Conservation (phyloP, 2,113 vertebrate species). For the Stictonetta naevosa region DNA sequence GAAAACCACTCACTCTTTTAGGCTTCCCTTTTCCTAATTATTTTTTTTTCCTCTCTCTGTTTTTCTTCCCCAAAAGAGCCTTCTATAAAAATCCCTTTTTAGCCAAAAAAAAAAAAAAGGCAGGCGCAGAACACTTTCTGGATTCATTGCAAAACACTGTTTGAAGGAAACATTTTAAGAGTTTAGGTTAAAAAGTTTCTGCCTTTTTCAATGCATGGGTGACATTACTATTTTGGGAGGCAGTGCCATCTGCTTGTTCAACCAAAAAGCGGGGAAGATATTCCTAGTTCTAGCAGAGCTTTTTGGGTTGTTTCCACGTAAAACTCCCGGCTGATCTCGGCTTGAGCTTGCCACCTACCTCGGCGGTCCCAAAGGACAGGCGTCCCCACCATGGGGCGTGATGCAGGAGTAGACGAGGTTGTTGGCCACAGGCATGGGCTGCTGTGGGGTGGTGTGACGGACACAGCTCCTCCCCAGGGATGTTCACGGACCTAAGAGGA, state of each 20-base stretch:
- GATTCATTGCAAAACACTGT: constrained; percentile 28
- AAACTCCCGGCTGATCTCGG: not conserved
- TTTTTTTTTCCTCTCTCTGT: constrained; percentile 8
- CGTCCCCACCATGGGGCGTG: not conserved
- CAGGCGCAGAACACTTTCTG: not conserved
- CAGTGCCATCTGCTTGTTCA: constrained; percentile 53
- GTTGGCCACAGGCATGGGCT: not conserved
- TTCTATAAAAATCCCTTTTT: not conserved
- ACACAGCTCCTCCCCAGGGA: not conserved
- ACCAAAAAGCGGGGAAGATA: constrained; percentile 50
- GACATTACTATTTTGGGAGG: constrained; percentile 59
- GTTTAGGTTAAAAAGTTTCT: constrained; percentile 55
- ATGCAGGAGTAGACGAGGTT: not conserved
- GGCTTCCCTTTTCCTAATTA: constrained; percentile 23
- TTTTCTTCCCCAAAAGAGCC: constrained; percentile 6
- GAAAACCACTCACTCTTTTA: constrained; percentile 44
- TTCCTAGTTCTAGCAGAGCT: constrained; percentile 32
- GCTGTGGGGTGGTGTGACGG: fast-evolving
- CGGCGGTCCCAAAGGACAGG: not conserved
- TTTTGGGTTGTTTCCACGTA: constrained; percentile 27
- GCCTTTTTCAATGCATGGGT: constrained; percentile 47
- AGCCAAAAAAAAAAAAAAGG: not conserved
- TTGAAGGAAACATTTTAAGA: constrained; percentile 29
- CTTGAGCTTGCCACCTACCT: not conserved
- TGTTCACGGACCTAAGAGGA: not conserved